phyloP scores from a whole-genome alignment of 2,797 vertebrate genomes.

The Ctenopoma kingsleyae region DNA sequence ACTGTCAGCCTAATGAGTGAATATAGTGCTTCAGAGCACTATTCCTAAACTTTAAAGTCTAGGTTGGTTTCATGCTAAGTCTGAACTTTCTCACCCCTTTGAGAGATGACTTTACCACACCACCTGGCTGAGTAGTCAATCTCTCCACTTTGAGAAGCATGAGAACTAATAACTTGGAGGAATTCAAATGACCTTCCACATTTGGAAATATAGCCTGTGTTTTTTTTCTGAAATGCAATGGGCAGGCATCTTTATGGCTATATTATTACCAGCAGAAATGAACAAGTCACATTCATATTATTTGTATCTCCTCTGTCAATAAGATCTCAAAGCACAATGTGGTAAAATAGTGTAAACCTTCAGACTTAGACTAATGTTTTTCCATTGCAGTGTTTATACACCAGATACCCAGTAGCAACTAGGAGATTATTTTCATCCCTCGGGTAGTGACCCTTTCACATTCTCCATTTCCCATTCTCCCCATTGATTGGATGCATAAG shows the following conservation, averaged over 20 bases:
- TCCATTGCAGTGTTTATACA: slow-evolving; percentile 75
- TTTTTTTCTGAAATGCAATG: slow-evolving; percentile 22
- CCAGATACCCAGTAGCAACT: slow-evolving; percentile 79
- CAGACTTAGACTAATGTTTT: slow-evolving; percentile 80
- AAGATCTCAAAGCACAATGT: slow-evolving; percentile 49
- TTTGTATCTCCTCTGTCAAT: slow-evolving; percentile 42
- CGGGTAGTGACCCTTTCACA: slow-evolving; percentile 76
- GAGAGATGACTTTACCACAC: slow-evolving; percentile 75
- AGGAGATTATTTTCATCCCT: slow-evolving; percentile 73
- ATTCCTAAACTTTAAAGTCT: slow-evolving; percentile 62
- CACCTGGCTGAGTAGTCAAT: slow-evolving; percentile 53
- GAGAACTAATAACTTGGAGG: slow-evolving; percentile 61
- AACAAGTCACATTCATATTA: slow-evolving; percentile 25
- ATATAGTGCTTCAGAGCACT: slow-evolving; percentile 45
- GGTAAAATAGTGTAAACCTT: slow-evolving; percentile 69
- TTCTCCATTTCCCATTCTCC: slow-evolving; percentile 74
- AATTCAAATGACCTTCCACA: slow-evolving; percentile 48
- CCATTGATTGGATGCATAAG: slow-evolving; percentile 73
- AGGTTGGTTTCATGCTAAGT: slow-evolving; percentile 63
- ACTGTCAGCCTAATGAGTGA: slow-evolving; percentile 63
- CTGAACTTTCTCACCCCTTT: slow-evolving; percentile 71
- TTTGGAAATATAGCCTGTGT: slow-evolving; percentile 22
- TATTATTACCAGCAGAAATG: slow-evolving; percentile 8
- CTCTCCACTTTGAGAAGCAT: slow-evolving; percentile 58
- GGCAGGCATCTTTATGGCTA: background rate